Evolutionary conservation across 2,797 vertebrate species (phyloP).

Genomic region (Pantherophis alleghaniensis): DNA sequence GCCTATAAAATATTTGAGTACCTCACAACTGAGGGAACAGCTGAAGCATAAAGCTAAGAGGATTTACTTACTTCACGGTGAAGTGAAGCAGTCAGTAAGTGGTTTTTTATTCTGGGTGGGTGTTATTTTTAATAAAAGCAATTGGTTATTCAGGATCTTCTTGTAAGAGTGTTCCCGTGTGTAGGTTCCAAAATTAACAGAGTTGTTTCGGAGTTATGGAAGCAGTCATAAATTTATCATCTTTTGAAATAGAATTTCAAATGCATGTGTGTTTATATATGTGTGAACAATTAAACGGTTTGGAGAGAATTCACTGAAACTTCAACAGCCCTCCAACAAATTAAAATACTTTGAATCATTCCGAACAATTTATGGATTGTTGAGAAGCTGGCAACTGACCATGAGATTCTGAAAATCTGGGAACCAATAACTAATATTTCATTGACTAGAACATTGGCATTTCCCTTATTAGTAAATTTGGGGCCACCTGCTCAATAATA

Average conservation of each 20-base stretch:
- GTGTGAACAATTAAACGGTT: not conserved
- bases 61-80: not conserved
- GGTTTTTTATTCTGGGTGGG: not conserved
- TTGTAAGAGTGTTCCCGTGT: not conserved
- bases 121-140: not conserved
- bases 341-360: not conserved
- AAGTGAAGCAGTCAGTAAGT: not conserved
- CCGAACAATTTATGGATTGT: not conserved
- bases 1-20: not conserved
- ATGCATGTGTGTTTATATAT: not conserved
- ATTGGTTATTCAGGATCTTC: not conserved
- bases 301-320: not conserved
- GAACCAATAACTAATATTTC: not conserved
- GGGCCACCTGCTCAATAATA: not conserved
- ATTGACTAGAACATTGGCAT: not conserved
- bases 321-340: not conserved
- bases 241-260: not conserved
- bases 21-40: not conserved
- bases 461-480: not conserved
- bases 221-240: not conserved
- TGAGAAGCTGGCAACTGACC: not conserved
- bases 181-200: not conserved
- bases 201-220: not conserved
- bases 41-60: not conserved
- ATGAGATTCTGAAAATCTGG: not conserved